Evolutionary conservation across 2,888 invertebrate genomes (phyloP).

Genomic region (Trichopria drosophilae): DNA sequence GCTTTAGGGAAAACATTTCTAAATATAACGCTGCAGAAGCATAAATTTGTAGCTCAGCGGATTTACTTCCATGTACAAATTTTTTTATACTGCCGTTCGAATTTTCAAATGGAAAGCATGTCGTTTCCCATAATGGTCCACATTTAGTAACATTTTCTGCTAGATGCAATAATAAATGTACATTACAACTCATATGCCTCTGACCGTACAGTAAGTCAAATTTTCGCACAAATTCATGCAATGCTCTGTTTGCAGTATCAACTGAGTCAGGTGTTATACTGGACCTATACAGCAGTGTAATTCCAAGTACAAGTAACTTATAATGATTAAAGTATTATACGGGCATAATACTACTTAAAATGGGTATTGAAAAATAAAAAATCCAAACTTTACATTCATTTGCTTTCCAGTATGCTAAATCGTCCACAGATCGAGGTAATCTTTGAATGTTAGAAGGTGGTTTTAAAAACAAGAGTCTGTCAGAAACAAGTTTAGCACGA

Average conservation of each 20-base stretch:
- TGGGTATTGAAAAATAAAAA: slow-evolving; percentile 25
- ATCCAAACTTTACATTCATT: slow-evolving; percentile 23
- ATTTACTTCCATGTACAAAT: slow-evolving; percentile 28
- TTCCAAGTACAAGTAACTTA: slow-evolving; percentile 19
- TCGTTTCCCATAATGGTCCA: slow-evolving; percentile 25
- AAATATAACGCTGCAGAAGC: slow-evolving; percentile 10
- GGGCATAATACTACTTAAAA: slow-evolving; percentile 12
- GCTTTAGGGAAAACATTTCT: slow-evolving; percentile 3
- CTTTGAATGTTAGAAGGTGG: no score
- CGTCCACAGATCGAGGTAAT: slow-evolving; percentile 14
- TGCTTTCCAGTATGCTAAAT: slow-evolving; percentile 27
- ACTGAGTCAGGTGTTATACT: slow-evolving; percentile 7
- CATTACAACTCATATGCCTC: slow-evolving; percentile 14
- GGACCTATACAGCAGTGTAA: slow-evolving; percentile 13
- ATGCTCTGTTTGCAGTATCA: no score
- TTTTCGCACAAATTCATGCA: no score
- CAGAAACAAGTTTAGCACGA: no score
- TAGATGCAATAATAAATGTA: slow-evolving; percentile 22
- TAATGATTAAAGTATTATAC: slow-evolving; percentile 19
- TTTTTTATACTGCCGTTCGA: slow-evolving; percentile 23
- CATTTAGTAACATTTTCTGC: slow-evolving; percentile 17
- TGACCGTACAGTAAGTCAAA: no score
- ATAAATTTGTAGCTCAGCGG: slow-evolving; percentile 29
- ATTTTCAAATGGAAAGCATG: slow-evolving; percentile 31
- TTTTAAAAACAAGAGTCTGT: no score